These are phyloP conservation scores for Megaleporinus macrocephalus DNA, from an alignment of 2,113 vertebrate genomes.

Conservation along the genomic window DNA sequence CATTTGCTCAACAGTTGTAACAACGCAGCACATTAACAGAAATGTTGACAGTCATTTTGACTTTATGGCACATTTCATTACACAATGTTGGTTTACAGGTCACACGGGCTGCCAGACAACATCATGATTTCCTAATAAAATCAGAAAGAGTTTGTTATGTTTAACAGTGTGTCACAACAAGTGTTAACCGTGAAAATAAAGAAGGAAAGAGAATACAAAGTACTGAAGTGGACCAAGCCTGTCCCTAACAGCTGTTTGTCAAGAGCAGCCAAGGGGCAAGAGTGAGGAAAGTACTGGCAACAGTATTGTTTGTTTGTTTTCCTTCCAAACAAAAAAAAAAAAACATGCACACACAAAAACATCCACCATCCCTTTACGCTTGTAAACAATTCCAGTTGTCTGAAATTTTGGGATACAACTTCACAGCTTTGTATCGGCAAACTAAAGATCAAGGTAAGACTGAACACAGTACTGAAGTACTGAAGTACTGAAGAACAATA, in stretches of 20 bases:
- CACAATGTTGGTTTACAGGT: slow-evolving; percentile 14
- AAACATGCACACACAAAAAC: no score
- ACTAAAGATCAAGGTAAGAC: no score
- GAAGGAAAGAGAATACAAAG: neutral
- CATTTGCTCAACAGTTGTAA: neutral
- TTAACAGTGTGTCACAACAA: neutral
- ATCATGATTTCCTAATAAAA: neutral
- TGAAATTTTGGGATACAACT: neutral
- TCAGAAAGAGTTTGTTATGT: neutral
- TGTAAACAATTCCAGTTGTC: no score
- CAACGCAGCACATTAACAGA: neutral
- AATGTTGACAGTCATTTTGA: neutral
- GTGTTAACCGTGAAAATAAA: neutral
- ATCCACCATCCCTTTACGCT: no score
- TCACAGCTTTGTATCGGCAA: no score
- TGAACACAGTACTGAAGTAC: no score
- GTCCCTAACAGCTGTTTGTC: neutral
- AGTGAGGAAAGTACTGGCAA: neutral
- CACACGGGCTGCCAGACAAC: neutral
- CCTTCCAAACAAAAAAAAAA: no score
- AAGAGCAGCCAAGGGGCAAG: neutral
- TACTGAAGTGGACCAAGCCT: neutral
- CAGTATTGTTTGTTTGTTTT: neutral
- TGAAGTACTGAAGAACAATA: no score
- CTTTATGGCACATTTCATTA: neutral